Percentiles rank a stretch among this genome's conserved stretches.
Evolutionary conservation across 2,113 vertebrate species (phyloP).

Genomic region (Ophthalmolycus amberensis): DNA sequence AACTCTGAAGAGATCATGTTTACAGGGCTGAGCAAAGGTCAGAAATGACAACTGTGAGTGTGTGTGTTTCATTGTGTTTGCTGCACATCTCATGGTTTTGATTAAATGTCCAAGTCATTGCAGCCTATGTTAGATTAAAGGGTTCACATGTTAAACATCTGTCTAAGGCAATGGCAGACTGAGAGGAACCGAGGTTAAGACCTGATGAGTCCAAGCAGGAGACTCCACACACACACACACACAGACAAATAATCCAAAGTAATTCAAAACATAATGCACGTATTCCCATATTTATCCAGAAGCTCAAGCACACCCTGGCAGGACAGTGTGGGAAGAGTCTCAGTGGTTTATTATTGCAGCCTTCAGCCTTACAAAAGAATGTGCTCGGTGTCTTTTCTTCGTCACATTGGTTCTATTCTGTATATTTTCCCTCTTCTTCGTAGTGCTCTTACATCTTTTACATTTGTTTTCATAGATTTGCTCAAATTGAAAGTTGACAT

Average conservation of each 20-base stretch:
- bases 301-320: neutral
- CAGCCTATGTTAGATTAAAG: neutral
- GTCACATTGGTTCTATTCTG: neutral
- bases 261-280: neutral
- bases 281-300: constrained; percentile 11
- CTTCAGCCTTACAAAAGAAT: constrained; percentile 7
- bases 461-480: neutral
- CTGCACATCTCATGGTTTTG: neutral
- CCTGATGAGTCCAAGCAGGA: neutral
- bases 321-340: constrained; percentile 31
- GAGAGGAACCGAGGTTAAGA: neutral
- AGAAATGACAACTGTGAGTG: neutral
- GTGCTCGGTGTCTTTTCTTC: neutral
- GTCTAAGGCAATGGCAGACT: neutral
- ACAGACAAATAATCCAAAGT: neutral
- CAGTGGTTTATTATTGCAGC: constrained; percentile 49
- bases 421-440: neutral
- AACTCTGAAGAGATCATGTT: constrained; percentile 9
- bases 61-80: neutral
- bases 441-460: neutral
- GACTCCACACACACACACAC: neutral
- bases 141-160: neutral
- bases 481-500: neutral
- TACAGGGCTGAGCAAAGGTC: constrained; percentile 21
- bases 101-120: constrained; percentile 1